phyloP scores from a whole-genome alignment of 2,797 vertebrate genomes.

The Molossus alvarezi region DNA sequence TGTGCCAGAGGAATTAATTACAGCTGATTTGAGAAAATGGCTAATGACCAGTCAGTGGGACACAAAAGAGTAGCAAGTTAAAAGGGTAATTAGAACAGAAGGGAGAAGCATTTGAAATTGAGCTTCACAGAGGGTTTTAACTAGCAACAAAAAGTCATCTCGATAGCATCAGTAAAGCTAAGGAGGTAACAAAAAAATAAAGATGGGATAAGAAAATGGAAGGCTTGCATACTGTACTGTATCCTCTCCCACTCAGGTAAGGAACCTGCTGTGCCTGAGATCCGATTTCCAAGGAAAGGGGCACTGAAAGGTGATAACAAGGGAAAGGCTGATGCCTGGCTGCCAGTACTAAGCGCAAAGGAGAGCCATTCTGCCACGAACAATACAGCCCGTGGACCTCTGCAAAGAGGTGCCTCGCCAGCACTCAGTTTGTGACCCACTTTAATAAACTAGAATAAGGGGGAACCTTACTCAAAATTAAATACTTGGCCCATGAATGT shows the following conservation, averaged over 20 bases:
- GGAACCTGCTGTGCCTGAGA: slow-evolving; percentile 71
- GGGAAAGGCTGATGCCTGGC: slow-evolving; percentile 60
- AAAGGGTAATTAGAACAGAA: slow-evolving; percentile 86
- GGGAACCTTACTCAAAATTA: slow-evolving; percentile 35
- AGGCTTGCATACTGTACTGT: slow-evolving; percentile 64
- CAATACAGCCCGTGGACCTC: slow-evolving; percentile 58
- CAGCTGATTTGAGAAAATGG: slow-evolving; percentile 83
- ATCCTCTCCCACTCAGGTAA: slow-evolving; percentile 69
- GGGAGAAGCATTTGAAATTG: slow-evolving; percentile 80
- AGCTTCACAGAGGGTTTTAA: slow-evolving; percentile 82
- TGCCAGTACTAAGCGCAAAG: slow-evolving; percentile 45
- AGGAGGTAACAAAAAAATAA: slow-evolving; percentile 81
- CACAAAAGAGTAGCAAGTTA: slow-evolving; percentile 83
- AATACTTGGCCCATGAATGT: not conserved
- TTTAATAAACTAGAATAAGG: slow-evolving; percentile 62
- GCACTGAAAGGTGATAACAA: slow-evolving; percentile 73
- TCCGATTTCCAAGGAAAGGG: slow-evolving; percentile 80
- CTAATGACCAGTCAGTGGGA: slow-evolving; percentile 78
- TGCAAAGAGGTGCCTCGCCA: not conserved
- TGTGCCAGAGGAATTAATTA: slow-evolving; percentile 85
- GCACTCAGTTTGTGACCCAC: slow-evolving; percentile 70
- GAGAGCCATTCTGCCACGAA: slow-evolving; percentile 62
- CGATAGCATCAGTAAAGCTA: slow-evolving; percentile 83
- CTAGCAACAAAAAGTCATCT: slow-evolving; percentile 84
- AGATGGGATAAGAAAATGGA: slow-evolving; percentile 85